These are phyloP conservation scores for Tricholauxania praeusta DNA, from an alignment of 2,888 invertebrate species.

Conservation along the genomic window DNA sequence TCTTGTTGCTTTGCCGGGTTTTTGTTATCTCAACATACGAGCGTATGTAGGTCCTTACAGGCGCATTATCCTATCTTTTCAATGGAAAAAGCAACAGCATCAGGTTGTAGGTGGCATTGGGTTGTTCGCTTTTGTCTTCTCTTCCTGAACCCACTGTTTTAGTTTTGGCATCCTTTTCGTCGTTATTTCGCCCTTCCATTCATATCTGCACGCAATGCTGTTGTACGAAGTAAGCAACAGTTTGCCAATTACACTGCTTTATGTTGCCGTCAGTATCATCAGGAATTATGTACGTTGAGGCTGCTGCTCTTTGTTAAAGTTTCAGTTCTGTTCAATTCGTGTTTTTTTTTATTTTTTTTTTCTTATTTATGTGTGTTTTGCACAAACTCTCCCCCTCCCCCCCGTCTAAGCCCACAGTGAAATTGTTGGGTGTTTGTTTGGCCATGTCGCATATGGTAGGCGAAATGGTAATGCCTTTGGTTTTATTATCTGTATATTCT, in stretches of 20 bases:
- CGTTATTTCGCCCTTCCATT: too few species aligned
- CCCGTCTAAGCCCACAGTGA: too few species aligned
- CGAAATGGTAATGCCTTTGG: slow-evolving; percentile 33
- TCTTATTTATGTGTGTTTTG: too few species aligned
- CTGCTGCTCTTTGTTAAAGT: not conserved
- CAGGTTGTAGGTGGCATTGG: slow-evolving; percentile 17
- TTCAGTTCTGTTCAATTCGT: not conserved
- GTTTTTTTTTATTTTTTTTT: too few species aligned
- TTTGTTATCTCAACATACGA: not conserved
- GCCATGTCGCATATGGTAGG: not conserved
- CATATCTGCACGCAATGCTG: not conserved
- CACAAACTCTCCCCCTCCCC: too few species aligned
- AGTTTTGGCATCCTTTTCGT: too few species aligned
- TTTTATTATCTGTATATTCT: slow-evolving; percentile 34
- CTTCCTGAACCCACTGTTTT: not conserved
- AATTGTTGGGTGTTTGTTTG: not conserved
- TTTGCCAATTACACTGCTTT: slow-evolving; percentile 34
- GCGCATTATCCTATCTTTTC: not conserved
- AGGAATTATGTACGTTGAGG: not conserved
- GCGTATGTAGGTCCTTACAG: not conserved
- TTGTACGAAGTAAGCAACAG: slow-evolving; percentile 37
- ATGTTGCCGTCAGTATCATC: slow-evolving; percentile 17
- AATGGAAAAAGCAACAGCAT: slow-evolving; percentile 8
- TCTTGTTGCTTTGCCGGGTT: not conserved
- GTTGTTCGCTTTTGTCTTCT: not conserved